Conservation (phyloP, 2,797 vertebrate genomes). For the Mareca penelope region DNA sequence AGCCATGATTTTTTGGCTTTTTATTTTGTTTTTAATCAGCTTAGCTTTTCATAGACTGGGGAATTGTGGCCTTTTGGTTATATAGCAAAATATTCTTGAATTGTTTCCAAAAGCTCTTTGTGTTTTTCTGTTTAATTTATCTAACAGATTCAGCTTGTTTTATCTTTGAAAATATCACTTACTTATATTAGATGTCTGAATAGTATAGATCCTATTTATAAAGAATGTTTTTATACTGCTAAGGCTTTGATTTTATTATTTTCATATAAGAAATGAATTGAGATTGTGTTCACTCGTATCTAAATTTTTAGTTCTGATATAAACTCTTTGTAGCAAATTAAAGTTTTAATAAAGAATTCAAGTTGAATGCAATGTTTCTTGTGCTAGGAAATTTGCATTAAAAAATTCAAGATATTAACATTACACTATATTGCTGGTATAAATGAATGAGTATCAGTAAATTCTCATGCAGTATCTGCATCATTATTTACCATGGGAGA, state of each 20-base stretch:
- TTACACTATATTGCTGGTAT: background rate
- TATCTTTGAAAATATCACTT: background rate
- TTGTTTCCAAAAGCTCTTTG: background rate
- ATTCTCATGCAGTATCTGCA: background rate
- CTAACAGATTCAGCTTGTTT: background rate
- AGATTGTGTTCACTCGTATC: background rate
- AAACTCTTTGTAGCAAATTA: background rate
- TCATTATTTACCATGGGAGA: background rate
- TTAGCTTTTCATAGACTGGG: background rate
- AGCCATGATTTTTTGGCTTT: accelerated
- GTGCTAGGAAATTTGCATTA: background rate
- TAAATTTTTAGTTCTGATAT: background rate
- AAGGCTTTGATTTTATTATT: background rate
- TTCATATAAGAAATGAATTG: background rate
- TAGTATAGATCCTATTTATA: background rate
- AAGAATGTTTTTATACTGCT: background rate
- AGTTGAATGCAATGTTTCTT: background rate
- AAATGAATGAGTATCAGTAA: background rate
- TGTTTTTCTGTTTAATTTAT: background rate
- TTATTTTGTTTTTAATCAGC: background rate
- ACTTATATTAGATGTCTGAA: background rate
- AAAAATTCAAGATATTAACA: background rate
- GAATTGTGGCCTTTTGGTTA: background rate
- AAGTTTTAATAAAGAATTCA: background rate
- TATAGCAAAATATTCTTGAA: background rate